Base-by-base conservation (phyloP, 2,113 vertebrate species). In the Danionella cerebrum region DNA sequence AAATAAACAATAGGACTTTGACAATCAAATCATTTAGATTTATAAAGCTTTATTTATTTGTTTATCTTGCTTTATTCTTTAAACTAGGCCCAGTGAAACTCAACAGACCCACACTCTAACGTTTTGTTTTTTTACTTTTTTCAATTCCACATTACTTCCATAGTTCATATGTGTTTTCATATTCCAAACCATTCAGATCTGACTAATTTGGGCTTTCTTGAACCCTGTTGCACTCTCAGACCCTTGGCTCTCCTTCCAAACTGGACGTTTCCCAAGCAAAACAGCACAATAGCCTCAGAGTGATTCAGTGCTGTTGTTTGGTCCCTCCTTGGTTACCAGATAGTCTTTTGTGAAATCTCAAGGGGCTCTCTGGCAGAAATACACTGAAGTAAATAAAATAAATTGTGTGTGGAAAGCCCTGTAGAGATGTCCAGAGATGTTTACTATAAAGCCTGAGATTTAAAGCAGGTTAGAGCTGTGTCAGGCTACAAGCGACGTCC, bases 241-340 rank as follows among this genome's bases (percentile, higher is more conserved):
- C 45, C 54, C 21, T 48, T 33, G 52, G 12, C 63, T 36, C 22
- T 65, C 31, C 77, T 55, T 81, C 78, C 48, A 13, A 31, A 59
- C 74, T 89, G 87, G 85, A 75, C 25, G 2, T 31, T 14, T 47
- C 69, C 86, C 88, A 88, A 86, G 69, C 66, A 81, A 82, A 89
- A 87, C 81, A 86, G 76, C 74, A 77, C 85, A 84, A 85, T 87
- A 86, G 72, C 83, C 85, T 81, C 72, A 78, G 75, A 80, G 79
- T 87, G 85, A 87, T 86, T 89, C 84, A 88, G 67, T 79, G 73
- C 75, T 84, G 81, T 85, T 86, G 83, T 88, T 87, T 84, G 85
- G 83, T 83, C 78, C 77, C 78, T 85, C 84, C 84, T 76, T 84
- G 81, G 88, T 84, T 84, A 87, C 86, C 76, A 85, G 79, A 83